These are phyloP conservation scores for Drosophila paulistorum DNA, from an alignment of 1,140 invertebrate species.

Conservation along the genomic window DNA sequence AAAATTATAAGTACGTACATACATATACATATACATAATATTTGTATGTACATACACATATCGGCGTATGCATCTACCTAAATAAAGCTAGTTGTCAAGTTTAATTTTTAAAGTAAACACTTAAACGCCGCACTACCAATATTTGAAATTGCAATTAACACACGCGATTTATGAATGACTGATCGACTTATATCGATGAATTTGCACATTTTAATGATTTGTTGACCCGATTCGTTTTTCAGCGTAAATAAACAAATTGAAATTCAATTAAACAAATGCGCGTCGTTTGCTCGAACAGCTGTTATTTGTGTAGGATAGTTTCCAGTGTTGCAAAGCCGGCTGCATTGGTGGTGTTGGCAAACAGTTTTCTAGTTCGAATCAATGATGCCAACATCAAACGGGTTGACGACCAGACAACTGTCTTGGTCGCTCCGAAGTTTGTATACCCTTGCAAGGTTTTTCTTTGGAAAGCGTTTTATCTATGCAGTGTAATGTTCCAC, in stretches of 20 bases:
- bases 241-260: not conserved
- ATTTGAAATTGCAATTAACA: not conserved
- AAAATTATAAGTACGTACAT: not conserved
- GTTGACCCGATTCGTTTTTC: not conserved
- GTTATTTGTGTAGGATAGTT: not conserved
- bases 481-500: too few species aligned
- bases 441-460: too few species aligned
- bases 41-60: too few species aligned
- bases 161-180: not conserved
- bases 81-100: not conserved
- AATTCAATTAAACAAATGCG: constrained; percentile 16
- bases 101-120: not conserved
- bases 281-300: constrained; percentile 37
- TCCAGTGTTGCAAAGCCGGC: not conserved
- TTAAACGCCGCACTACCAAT: not conserved
- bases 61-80: too few species aligned
- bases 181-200: not conserved
- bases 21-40: not conserved
- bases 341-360: not conserved
- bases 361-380: too few species aligned
- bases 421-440: too few species aligned
- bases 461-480: too few species aligned
- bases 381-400: too few species aligned
- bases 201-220: not conserved
- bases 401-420: too few species aligned